A percentile compares a stretch with the other conserved stretches of the same genome.
These are phyloP conservation scores for Acrocephalus scirpaceus DNA, from an alignment of 2,797 vertebrate genomes.

Conservation along the genomic window DNA sequence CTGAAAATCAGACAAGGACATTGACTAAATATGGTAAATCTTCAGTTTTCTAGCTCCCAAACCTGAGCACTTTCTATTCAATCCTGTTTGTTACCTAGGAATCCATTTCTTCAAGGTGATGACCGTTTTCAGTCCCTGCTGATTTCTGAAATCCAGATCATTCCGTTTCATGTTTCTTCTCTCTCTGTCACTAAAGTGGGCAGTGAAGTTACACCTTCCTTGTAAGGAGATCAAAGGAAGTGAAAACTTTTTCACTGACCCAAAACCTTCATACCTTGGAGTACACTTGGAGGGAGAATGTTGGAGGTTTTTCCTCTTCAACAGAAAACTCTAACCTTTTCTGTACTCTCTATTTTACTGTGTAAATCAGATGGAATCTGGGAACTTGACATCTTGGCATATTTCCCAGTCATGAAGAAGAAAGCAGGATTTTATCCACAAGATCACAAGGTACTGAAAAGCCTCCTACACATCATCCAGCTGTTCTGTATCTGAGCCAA, in stretches of 20 bases:
- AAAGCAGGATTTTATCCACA: not conserved
- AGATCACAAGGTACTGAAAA: not conserved
- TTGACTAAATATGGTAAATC: constrained; percentile 22
- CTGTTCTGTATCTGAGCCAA: not conserved
- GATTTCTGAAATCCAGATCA: constrained; percentile 11
- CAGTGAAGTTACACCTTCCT: not conserved
- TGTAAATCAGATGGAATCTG: not conserved
- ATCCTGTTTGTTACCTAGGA: not conserved
- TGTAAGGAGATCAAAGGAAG: constrained; percentile 12
- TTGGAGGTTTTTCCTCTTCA: not conserved
- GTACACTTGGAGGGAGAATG: not conserved
- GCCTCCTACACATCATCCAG: not conserved
- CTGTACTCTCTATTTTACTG: not conserved
- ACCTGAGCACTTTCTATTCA: not conserved
- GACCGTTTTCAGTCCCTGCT: not conserved
- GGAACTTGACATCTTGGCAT: not conserved
- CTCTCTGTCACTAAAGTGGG: not conserved
- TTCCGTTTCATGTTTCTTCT: not conserved
- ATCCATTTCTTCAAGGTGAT: not conserved
- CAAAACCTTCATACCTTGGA: not conserved
- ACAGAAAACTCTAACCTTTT: not conserved
- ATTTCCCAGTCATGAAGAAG: not conserved
- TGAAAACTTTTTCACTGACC: not conserved
- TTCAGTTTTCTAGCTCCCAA: not conserved
- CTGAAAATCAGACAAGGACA: not conserved